Percentiles rank a stretch among this genome's conserved stretches.
phyloP scores from a whole-genome alignment of 2,888 invertebrate genomes.

The Oligia fasciuncula region DNA sequence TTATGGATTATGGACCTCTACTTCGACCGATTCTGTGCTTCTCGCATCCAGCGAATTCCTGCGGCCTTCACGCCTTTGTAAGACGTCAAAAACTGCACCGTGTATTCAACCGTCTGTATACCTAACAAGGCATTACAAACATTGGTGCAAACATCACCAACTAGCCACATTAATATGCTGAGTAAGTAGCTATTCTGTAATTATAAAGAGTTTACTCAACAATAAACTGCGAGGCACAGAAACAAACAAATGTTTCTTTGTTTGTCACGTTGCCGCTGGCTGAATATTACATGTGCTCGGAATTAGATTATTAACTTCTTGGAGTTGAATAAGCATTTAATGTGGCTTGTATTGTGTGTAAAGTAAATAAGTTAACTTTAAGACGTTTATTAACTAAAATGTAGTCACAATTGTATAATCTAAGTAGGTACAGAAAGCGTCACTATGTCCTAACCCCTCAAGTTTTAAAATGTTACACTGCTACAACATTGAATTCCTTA shows the following conservation, averaged over 20 bases:
- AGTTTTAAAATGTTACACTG: too few relatives aligned
- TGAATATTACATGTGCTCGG: slow-evolving; percentile 49
- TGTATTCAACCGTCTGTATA: neutral
- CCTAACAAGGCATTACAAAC: slow-evolving; percentile 24
- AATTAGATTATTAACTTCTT: slow-evolving; percentile 46
- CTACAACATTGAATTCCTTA: too few relatives aligned
- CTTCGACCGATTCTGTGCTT: neutral
- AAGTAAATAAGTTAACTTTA: neutral
- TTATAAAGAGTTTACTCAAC: slow-evolving; percentile 65
- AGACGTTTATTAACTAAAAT: neutral
- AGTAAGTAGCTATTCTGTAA: slow-evolving; percentile 59
- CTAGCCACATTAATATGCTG: slow-evolving; percentile 56
- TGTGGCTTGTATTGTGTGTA: neutral
- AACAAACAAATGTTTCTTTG: slow-evolving; percentile 61
- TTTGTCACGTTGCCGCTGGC: slow-evolving; percentile 47
- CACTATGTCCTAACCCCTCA: too few relatives aligned
- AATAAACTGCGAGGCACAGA: slow-evolving; percentile 45
- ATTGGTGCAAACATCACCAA: slow-evolving; percentile 36
- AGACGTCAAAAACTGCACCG: neutral
- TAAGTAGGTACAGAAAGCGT: too few relatives aligned
- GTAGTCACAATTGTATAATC: neutral
- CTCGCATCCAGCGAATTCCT: neutral
- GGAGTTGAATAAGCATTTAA: slow-evolving; percentile 39
- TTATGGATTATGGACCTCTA: too few relatives aligned
- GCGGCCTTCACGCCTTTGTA: neutral